A percentile compares a stretch with the other conserved stretches of the same genome.
Conservation (phyloP, 1,140 invertebrate species). For the Metaphire vulgaris region DNA sequence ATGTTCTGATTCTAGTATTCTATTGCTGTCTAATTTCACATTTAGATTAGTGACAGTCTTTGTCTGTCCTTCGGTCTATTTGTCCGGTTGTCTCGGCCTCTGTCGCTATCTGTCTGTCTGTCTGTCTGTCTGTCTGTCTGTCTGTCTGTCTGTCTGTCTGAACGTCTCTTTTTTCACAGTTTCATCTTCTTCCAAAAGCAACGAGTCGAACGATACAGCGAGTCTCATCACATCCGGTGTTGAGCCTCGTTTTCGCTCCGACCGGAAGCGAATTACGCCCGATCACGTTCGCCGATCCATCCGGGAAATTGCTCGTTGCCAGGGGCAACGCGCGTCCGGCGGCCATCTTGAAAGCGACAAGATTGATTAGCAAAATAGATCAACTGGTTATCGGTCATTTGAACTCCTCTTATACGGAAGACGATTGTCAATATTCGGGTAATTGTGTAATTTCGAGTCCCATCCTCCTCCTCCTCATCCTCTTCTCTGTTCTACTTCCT, state of each 20-base stretch:
- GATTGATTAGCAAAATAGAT: neutral
- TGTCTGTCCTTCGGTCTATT: neutral
- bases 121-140: neutral
- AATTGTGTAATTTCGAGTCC: neutral
- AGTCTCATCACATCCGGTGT: neutral
- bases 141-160: neutral
- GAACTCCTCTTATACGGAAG: no score
- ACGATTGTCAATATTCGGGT: neutral
- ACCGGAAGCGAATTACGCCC: neutral
- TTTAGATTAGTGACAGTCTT: no score
- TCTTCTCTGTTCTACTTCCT: neutral
- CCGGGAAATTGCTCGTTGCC: no score
- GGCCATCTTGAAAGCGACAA: neutral
- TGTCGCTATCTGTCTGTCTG: neutral
- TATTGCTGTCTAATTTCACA: no score
- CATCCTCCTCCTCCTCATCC: neutral
- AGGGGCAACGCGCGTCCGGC: neutral
- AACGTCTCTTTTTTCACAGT: neutral
- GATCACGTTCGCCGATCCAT: no score
- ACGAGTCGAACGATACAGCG: no score
- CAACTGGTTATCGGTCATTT: no score
- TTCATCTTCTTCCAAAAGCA: no score
- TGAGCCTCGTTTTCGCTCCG: neutral
- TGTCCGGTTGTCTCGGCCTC: neutral
- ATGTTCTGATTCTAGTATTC: no score